Conservation (phyloP, 2,797 vertebrate species). For the Tolypeutes matacus region DNA sequence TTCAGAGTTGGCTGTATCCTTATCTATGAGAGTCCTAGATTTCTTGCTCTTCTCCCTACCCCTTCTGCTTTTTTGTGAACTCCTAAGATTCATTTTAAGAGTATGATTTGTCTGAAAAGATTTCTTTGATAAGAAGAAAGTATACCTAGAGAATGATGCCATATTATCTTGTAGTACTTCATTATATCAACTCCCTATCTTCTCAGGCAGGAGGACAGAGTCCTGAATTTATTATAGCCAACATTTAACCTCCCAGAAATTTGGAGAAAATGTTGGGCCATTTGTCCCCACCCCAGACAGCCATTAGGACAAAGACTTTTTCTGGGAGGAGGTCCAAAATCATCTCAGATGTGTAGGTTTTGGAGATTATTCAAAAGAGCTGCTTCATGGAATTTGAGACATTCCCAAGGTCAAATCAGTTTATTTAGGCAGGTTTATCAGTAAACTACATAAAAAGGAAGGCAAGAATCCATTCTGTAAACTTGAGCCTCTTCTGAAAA, state of each 20-base stretch:
- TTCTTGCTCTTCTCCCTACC: background rate
- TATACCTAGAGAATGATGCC: conserved; percentile 56
- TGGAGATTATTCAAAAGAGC: conserved; percentile 84
- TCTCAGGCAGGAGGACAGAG: conserved; percentile 57
- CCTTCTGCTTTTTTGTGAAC: background rate
- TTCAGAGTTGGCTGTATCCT: conserved; percentile 62
- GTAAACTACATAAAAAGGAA: conserved; percentile 81
- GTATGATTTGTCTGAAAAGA: conserved; percentile 50
- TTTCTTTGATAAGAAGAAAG: conserved; percentile 73
- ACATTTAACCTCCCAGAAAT: conserved; percentile 75
- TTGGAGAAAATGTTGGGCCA: conserved; percentile 71
- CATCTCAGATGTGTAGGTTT: conserved; percentile 83
- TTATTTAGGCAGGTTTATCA: conserved; percentile 86
- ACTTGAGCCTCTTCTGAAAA: conserved; percentile 70
- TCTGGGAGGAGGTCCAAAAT: conserved; percentile 86
- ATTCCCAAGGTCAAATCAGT: conserved; percentile 81
- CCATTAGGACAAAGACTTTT: conserved; percentile 81
- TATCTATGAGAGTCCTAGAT: conserved; percentile 65
- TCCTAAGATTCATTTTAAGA: conserved; percentile 57
- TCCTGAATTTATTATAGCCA: conserved; percentile 71
- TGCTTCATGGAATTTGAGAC: conserved; percentile 81
- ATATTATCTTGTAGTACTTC: conserved; percentile 60
- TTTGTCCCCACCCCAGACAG: conserved; percentile 62
- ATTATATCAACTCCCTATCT: conserved; percentile 59
- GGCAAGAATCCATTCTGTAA: conserved; percentile 67